Base-by-base conservation (phyloP, 2,888 invertebrate genomes). In the Allygus modestus region DNA sequence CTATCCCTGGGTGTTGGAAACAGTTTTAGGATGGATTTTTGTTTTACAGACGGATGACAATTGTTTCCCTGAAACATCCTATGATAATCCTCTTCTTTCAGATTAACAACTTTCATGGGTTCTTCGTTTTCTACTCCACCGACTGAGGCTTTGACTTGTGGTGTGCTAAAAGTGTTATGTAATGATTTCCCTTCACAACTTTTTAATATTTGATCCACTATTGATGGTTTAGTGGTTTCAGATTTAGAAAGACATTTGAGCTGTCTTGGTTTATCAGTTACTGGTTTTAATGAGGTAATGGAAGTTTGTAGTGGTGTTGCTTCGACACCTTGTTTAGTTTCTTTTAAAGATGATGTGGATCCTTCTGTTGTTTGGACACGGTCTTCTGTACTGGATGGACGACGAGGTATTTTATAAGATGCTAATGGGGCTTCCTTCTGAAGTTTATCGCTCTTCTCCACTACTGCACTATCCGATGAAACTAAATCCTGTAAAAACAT, bases 111-210 rank as follows among this genome's bases (percentile, higher is more conserved):
- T 73, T 33, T 73, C 41, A n/a, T 37, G 1, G 73, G 73, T 41
- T 73, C 73, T 20, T 73, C 73, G n/a, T 73, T 73, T 41, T 73
- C 73, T 2, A 73, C 41, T 17, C 73, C 73, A 41, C 20, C 69
- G 33, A 37, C 69, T 5, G 17, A 31, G 17, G 31, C 31, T 31
- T 73, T 73, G 4, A 20, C 12, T 73, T 73, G 37, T 2, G 23
- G 11, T 33, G 9, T 41, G 0, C 11, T 23, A 20, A 41, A 0
- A n/a, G 15, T n/a, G 9, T 20, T 41, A 12, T 33, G 7, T 41
- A 0, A n/a, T 0, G n/a, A 37, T 20, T 11, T 43, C 17, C 0
- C 41, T 0, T 20, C 23, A 2, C 23, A 4, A 23, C 15, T 20
- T 15, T 69, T 37, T 1, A 33, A n/a, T 37, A 73, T 41, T 73